These are phyloP conservation scores for Saimiri boliviensis DNA, from an alignment of 2,113 vertebrate genomes.

Conservation along the genomic window DNA sequence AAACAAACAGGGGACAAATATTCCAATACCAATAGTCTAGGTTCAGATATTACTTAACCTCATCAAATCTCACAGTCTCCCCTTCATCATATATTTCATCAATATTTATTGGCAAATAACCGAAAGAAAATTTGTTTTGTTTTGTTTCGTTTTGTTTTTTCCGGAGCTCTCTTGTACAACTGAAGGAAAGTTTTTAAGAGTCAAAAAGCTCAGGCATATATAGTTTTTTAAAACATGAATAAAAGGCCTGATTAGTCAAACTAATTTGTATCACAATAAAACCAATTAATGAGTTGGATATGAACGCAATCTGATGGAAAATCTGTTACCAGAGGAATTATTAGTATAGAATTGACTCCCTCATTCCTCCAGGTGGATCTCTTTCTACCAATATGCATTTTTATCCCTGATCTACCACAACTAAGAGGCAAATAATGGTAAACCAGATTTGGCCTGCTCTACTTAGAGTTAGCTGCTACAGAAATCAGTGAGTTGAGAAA, in stretches of 20 bases:
- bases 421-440: not conserved
- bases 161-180: too few relatives aligned
- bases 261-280: not conserved
- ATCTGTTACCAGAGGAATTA: not conserved
- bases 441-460: not conserved
- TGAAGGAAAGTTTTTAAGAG: not conserved
- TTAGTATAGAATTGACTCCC: not conserved
- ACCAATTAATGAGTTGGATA: not conserved
- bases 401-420: not conserved
- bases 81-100: not conserved
- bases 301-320: not conserved
- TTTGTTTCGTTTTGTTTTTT: too few relatives aligned
- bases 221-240: constrained; percentile 2
- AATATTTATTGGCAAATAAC: not conserved
- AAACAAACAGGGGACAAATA: not conserved
- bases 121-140: not conserved
- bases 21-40: not conserved
- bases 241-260: not conserved
- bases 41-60: not conserved
- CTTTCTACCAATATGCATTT: not conserved
- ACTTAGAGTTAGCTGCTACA: not conserved
- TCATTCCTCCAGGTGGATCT: not conserved
- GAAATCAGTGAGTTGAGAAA: not conserved
- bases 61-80: not conserved
- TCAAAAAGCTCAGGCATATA: not conserved